phyloP scores from a whole-genome alignment of 2,888 invertebrate species.

The Epistrophella euchroma region DNA sequence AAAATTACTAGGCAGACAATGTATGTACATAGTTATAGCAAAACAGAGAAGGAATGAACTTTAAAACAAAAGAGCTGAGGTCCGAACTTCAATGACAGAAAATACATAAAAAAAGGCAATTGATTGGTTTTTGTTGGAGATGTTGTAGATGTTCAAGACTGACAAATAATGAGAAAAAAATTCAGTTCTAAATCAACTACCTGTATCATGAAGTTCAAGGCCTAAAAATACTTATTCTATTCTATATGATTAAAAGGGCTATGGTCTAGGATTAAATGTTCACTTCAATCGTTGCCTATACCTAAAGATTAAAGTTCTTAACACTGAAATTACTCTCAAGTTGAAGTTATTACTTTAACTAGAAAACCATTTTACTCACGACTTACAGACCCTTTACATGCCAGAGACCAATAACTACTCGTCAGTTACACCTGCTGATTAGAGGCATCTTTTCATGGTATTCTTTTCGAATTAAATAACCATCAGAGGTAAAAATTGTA shows the following conservation, averaged over 20 bases:
- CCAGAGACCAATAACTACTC: constrained; percentile 16
- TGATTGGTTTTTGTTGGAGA: neutral
- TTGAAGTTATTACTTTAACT: neutral
- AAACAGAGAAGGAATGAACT: neutral
- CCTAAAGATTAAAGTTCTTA: constrained; percentile 11
- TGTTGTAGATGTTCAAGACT: neutral
- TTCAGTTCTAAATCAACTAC: neutral
- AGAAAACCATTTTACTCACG: constrained; percentile 35
- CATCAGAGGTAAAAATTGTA: constrained; percentile 37
- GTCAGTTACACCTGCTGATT: constrained; percentile 66
- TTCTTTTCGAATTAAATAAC: constrained; percentile 58
- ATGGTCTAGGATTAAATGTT: constrained; percentile 13
- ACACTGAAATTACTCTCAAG: constrained; percentile 4
- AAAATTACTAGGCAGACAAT: constrained; percentile 14
- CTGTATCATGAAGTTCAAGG: neutral
- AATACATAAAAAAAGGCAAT: neutral
- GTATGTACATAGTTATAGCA: no score
- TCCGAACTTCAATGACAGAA: neutral
- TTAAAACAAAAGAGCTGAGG: constrained; percentile 37
- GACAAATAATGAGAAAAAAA: neutral
- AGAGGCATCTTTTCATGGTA: constrained; percentile 35
- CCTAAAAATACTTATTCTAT: neutral
- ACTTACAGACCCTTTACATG: constrained; percentile 4
- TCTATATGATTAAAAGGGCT: constrained; percentile 19
- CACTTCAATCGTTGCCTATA: constrained; percentile 8